Base-by-base conservation (phyloP, 2,797 vertebrate genomes). In the Taenioides sp. region DNA sequence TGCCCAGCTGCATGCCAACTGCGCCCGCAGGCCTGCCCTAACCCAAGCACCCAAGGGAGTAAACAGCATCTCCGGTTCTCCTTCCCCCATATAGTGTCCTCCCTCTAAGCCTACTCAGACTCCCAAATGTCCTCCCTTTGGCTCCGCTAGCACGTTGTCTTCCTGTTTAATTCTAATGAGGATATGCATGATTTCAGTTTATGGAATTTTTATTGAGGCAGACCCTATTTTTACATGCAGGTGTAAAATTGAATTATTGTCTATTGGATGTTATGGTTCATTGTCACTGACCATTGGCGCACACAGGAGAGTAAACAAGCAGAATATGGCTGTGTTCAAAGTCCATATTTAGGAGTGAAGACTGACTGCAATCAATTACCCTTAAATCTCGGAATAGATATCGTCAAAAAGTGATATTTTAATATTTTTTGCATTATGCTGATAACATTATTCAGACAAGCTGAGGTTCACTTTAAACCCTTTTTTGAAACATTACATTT, bases 1-100 rank as follows among this genome's bases (percentile, higher is more conserved):
- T 90, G 91, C 91, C 90, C 92, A 94, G 92, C 93, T 94, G 93
- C 87, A 91, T 92, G 91, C 87, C 92, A 93, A 92, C 90, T 91
- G 89, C 54, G 88, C 91, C 91, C 76, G 83, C 83, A 78, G 89
- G 88, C 87, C 87, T 87, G 84, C 86, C 89, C 89, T 84, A 77
- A 84, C 86, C 82, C 83, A 59, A 67, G 61, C 83, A 88, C 89
- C 84, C 88, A 75, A 73, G 88, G 88, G 91, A 90, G 82, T 80
- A 77, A 84, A 85, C 88, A 87, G 83, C 80, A 84, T 85, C 84
- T 61, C 66, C 80, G 52, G 55, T 82, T 87, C 82, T 84, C 80
- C 73, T 47, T 72, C 75, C 79, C 79, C 77, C 67, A 17, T 77
- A 63, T 37, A 82, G 76, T 75, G 69, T 77, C 78, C 78, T 83